Conservation (phyloP, 2,888 invertebrate species). For the Pristionchus arcanus region DNA sequence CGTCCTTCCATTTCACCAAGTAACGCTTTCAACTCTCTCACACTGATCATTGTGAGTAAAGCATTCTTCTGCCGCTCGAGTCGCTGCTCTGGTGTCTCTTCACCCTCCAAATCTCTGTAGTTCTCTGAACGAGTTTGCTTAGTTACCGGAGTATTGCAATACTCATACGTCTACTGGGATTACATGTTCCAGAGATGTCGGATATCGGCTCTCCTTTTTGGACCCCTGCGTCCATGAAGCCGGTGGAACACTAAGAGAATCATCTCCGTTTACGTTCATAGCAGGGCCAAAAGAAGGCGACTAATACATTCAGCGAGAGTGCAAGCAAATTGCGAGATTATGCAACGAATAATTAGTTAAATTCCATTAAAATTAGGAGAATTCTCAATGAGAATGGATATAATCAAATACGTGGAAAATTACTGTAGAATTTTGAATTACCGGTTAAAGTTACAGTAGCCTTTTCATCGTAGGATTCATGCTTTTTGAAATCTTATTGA, state of each 20-base stretch:
- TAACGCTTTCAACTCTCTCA: constrained; percentile 45
- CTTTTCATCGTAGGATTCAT: not conserved
- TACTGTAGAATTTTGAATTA: not conserved
- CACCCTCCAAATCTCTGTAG: constrained; percentile 4
- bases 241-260: not conserved
- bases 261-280: not conserved
- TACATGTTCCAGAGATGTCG: not conserved
- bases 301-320: not conserved
- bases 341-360: not conserved
- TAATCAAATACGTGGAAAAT: not conserved
- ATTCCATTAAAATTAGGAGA: constrained; percentile 24
- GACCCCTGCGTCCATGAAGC: constrained; percentile 43
- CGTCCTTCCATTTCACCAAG: constrained; percentile 41
- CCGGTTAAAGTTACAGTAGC: not conserved
- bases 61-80: constrained; percentile 52
- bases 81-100: constrained; percentile 32
- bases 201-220: not conserved
- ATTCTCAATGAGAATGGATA: not conserved
- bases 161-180: not conserved
- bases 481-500: not conserved
- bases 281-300: not conserved
- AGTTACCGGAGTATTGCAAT: not conserved
- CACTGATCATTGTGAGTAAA: constrained; percentile 55
- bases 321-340: not conserved
- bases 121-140: not conserved